Conservation (phyloP, 2,888 invertebrate genomes). For the Nemapogon koenigi region DNA sequence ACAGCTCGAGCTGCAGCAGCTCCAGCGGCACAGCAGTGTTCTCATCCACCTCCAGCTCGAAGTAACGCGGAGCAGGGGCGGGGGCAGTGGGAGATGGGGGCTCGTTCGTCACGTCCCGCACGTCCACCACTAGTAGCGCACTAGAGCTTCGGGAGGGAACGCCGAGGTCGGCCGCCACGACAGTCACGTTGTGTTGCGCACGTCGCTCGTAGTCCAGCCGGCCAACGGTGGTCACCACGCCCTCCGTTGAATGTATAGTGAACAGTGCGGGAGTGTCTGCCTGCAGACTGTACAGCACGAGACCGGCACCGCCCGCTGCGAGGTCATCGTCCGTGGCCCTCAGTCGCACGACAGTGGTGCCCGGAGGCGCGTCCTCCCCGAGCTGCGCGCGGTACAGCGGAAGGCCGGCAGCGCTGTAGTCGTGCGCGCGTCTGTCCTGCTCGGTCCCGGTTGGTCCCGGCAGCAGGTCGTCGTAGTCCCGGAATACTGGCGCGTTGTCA, state of each 20-base stretch:
- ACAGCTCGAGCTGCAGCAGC: constrained; percentile 78
- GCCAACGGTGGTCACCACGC: constrained; percentile 77
- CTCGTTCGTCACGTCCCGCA: constrained; percentile 71
- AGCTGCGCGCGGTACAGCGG: constrained; percentile 81
- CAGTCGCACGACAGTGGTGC: constrained; percentile 76
- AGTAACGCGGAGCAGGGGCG: constrained; percentile 73
- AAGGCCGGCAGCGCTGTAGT: constrained; percentile 57
- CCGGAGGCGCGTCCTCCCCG: constrained; percentile 77
- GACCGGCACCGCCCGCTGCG: constrained; percentile 84
- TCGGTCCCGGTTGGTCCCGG: constrained; percentile 55
- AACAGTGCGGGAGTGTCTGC: constrained; percentile 72
- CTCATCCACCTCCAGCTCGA: constrained; percentile 83
- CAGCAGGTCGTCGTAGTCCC: constrained; percentile 73
- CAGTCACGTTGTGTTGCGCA: constrained; percentile 74
- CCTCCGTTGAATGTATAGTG: constrained; percentile 85
- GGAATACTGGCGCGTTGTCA: constrained; percentile 83
- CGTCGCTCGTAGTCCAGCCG: constrained; percentile 75
- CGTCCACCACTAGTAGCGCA: constrained; percentile 72
- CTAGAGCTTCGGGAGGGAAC: constrained; percentile 83
- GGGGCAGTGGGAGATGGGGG: constrained; percentile 49
- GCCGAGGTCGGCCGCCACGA: constrained; percentile 85
- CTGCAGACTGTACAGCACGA: constrained; percentile 78
- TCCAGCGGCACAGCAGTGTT: constrained; percentile 79
- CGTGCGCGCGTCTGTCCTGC: constrained; percentile 50
- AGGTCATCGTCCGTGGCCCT: constrained; percentile 88